Evolutionary conservation across 1,140 invertebrate genomes (phyloP).

Genomic region (Drosophila bipectinata): DNA sequence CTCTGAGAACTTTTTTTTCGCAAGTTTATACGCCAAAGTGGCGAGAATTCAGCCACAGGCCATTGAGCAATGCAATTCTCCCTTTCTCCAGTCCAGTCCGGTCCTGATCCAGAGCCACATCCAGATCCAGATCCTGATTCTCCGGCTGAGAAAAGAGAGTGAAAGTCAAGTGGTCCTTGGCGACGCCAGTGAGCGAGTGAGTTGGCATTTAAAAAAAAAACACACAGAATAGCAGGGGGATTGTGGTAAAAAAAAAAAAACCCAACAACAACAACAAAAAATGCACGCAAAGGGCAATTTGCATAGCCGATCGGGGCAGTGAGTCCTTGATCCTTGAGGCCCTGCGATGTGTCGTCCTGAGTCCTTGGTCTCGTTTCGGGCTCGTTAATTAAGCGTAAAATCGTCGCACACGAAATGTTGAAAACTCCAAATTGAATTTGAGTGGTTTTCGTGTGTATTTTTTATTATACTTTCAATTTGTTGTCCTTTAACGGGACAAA

Average conservation of each 20-base stretch:
- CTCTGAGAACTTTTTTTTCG: background rate
- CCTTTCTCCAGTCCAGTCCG: background rate
- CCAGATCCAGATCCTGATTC: background rate
- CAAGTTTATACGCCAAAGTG: slow-evolving; percentile 22
- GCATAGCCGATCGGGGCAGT: slow-evolving; percentile 49
- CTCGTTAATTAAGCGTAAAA: slow-evolving; percentile 78
- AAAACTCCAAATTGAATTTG: slow-evolving; percentile 70
- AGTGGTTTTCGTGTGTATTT: slow-evolving; percentile 53
- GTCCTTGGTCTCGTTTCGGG: slow-evolving; percentile 23
- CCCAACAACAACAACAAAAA: background rate
- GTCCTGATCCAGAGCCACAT: background rate
- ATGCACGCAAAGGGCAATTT: slow-evolving; percentile 51
- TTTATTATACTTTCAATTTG: slow-evolving; percentile 19
- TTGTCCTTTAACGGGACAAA: slow-evolving; percentile 11
- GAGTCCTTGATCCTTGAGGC: slow-evolving; percentile 6
- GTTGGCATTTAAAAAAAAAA: slow-evolving; percentile 13
- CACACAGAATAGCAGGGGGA: background rate
- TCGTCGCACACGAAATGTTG: slow-evolving; percentile 56
- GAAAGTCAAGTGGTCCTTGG: slow-evolving; percentile 75
- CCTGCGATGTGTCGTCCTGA: background rate
- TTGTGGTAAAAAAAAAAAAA: slow-evolving; percentile 5
- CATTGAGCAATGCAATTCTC: slow-evolving; percentile 18
- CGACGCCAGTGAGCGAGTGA: slow-evolving; percentile 41
- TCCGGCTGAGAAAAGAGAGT: slow-evolving; percentile 39
- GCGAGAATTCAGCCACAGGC: slow-evolving; percentile 21